Evolutionary conservation across 2,888 invertebrate species (phyloP), one percentile per base, ranked within the genome.

Genomic region (Doris montereyensis): DNA sequence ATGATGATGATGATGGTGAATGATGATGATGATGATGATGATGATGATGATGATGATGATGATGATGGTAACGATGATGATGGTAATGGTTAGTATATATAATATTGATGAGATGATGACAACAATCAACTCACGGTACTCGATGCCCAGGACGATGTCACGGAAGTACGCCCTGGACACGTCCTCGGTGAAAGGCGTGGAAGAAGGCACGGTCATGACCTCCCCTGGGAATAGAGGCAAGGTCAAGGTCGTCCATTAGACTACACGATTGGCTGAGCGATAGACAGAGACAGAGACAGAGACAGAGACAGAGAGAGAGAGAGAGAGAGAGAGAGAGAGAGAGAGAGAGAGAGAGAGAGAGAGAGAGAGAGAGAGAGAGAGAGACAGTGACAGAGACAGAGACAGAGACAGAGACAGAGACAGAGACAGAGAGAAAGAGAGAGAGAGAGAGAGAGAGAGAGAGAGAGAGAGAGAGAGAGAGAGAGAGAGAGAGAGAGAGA

Each of bases 121-220:
- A 52, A 52, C 8, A 24, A 10, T 30, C 21, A 17, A 30, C 96
- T 95, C 92, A 98, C 98, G 93, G 91, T 99, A 99, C 93, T 99
- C 98, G 28, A 98, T 94, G 68, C 98, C 99, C 81, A 96, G 93
- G 21, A 98, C 93, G 0, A 97, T 95, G 88, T 99, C 98, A 73
- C 98, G 93, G 93, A 98, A 97, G 92, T 98, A 96, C 83, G 93
- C 94, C 94, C 97, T 95, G 0, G 97, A 95, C 34, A 95, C 93
- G 57, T 95, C 94, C 89, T 97, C 98, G 17, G 94, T 93, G 60
- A 98, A 93, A 0, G 98, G 97, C 77, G 93, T 94, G 24, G 95
- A 95, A 0, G 97, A 96, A 0, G 98, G 98, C 80, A 98, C 94
- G 87, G 95, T 95, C 85, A 99, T 93, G 52, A 99, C 97, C 86